Evolutionary conservation across 2,797 vertebrate genomes (phyloP).

Genomic region (Clarias fuscus): DNA sequence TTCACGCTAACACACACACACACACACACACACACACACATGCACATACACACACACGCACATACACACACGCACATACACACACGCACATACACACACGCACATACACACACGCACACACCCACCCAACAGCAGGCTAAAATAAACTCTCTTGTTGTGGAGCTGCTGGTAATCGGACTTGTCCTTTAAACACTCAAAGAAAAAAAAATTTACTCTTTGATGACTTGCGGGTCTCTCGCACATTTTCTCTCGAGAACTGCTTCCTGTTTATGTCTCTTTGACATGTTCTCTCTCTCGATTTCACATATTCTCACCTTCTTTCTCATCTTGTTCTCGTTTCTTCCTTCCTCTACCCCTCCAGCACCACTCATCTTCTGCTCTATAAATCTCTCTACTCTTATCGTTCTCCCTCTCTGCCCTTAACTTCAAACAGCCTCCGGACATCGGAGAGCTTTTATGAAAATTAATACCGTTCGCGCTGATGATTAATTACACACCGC

Average conservation of each 20-base stretch:
- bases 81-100: slow-evolving; percentile 72
- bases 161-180: slow-evolving; percentile 66
- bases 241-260: background rate
- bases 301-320: background rate
- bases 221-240: slow-evolving; percentile 46
- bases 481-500: slow-evolving; percentile 29
- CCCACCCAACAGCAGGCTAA: slow-evolving; percentile 65
- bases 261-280: background rate
- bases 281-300: background rate
- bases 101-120: slow-evolving; percentile 37
- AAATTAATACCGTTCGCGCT: slow-evolving; percentile 10
- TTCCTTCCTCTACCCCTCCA: background rate
- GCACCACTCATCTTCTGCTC: background rate
- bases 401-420: slow-evolving; percentile 3
- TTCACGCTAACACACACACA: slow-evolving; percentile 69
- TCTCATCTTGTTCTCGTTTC: background rate
- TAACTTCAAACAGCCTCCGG: slow-evolving; percentile 26
- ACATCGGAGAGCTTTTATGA: slow-evolving; percentile 10
- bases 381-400: slow-evolving; percentile 35
- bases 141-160: slow-evolving; percentile 66
- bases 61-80: background rate
- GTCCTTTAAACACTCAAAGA: slow-evolving; percentile 60
- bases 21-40: slow-evolving; percentile 69
- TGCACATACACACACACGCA: slow-evolving; percentile 1
- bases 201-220: slow-evolving; percentile 54